Percentiles rank a stretch among this genome's conserved stretches.
Evolutionary conservation across 1,140 invertebrate species (phyloP).

Genomic region (Meteorus sp.): DNA sequence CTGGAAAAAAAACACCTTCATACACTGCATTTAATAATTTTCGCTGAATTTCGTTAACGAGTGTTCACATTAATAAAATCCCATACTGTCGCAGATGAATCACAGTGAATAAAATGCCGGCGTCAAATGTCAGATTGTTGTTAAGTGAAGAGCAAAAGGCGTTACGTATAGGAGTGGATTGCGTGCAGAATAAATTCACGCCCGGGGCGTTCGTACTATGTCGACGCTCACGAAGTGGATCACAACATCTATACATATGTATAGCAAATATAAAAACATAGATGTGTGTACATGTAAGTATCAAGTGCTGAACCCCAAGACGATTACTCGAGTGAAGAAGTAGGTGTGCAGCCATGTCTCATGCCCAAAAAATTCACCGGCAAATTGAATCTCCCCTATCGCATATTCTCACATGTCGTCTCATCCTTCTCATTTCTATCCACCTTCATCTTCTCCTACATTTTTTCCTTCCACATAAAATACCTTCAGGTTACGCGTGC

Average conservation of each 20-base stretch:
- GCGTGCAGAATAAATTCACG: constrained; percentile 18
- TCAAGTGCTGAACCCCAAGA: constrained; percentile 15
- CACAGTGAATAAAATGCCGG: constrained; percentile 6
- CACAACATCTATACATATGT: constrained; percentile 14
- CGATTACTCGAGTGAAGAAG: constrained; percentile 21
- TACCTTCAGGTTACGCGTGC: constrained; percentile 21
- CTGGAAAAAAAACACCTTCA: no score
- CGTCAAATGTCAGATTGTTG: constrained; percentile 10
- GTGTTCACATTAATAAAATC: not conserved
- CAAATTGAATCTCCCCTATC: constrained; percentile 29
- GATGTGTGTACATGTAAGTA: not conserved
- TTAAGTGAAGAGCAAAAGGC: not conserved
- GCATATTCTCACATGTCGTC: constrained; percentile 15
- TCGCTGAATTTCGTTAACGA: not conserved
- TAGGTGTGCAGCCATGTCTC: constrained; percentile 10
- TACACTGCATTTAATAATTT: no score
- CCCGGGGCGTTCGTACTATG: constrained; percentile 5
- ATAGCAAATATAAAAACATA: not conserved
- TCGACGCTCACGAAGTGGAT: constrained; percentile 12
- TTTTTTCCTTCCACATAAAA: constrained; percentile 1
- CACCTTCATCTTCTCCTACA: not conserved
- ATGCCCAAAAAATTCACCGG: constrained; percentile 21
- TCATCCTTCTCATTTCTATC: not conserved
- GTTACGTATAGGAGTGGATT: constrained; percentile 10
- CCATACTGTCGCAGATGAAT: not conserved